Conservation (phyloP, 2,113 vertebrate genomes). For the Elachura formosa region DNA sequence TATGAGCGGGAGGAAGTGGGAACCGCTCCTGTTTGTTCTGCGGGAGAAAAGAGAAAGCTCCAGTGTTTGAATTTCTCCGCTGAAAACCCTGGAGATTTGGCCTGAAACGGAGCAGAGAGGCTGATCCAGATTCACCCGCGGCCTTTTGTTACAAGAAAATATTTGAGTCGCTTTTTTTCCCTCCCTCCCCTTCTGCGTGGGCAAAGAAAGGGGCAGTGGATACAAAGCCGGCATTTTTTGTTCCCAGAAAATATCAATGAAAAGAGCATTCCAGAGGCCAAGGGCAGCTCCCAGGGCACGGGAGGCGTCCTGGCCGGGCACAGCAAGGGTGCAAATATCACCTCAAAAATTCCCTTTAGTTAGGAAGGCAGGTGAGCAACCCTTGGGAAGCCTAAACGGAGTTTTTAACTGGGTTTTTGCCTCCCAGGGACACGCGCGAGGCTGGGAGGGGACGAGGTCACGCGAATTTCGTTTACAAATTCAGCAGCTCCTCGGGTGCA, state of each 20-base stretch:
- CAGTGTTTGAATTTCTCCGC: conserved; percentile 1
- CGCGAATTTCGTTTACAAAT: rapidly evolving
- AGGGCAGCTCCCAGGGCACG: background rate
- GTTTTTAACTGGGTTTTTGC: rapidly evolving
- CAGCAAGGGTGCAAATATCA: rapidly evolving
- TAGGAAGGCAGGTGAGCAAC: rapidly evolving
- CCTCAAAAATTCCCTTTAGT: background rate
- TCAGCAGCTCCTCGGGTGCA: rapidly evolving
- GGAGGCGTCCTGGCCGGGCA: background rate
- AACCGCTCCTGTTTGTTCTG: conserved; percentile 71
- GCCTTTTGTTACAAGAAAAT: conserved; percentile 37
- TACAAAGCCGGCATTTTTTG: conserved; percentile 1
- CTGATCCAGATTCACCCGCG: conserved; percentile 15
- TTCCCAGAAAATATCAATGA: conserved; percentile 19
- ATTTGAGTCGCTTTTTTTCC: background rate
- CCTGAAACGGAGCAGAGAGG: background rate
- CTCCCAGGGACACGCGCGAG: rapidly evolving
- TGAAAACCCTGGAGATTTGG: conserved; percentile 52
- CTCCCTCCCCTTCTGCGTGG: conserved; percentile 13
- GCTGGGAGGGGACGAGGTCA: background rate
- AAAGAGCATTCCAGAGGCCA: background rate
- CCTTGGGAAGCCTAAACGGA: rapidly evolving
- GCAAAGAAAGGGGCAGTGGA: background rate
- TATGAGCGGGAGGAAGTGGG: conserved; percentile 64
- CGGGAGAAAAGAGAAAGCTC: conserved; percentile 41